These are phyloP conservation scores for Ectemnius cavifrons DNA, from an alignment of 2,888 invertebrate species.

Conservation along the genomic window DNA sequence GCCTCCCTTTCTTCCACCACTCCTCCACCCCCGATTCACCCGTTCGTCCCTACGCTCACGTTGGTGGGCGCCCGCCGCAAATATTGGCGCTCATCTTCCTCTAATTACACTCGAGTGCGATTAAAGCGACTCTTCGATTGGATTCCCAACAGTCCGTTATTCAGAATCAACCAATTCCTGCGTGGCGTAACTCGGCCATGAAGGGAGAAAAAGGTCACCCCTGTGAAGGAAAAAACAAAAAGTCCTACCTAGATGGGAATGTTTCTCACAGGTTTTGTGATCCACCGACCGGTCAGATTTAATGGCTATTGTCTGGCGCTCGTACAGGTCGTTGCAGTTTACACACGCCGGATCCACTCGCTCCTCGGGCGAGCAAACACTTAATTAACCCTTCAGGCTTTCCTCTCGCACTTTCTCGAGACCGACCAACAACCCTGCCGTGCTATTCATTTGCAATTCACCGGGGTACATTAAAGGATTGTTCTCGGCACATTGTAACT, in stretches of 20 bases:
- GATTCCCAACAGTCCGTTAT: too few relatives aligned
- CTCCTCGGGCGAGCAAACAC: conserved; percentile 66
- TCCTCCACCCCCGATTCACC: conserved; percentile 21
- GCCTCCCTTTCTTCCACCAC: conserved; percentile 40
- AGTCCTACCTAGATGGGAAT: too few relatives aligned
- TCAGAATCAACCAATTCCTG: background rate
- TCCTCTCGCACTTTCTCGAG: conserved; percentile 16
- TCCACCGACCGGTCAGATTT: conserved; percentile 37
- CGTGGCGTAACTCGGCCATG: too few relatives aligned
- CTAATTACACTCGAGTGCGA: conserved; percentile 37
- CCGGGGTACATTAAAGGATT: too few relatives aligned
- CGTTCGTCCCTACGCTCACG: background rate
- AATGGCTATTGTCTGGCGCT: conserved; percentile 34
- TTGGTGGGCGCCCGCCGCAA: background rate
- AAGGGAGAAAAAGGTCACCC: too few relatives aligned
- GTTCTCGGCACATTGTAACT: too few relatives aligned
- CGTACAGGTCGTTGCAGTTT: conserved; percentile 34
- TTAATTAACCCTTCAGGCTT: conserved; percentile 71
- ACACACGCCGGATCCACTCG: conserved; percentile 54
- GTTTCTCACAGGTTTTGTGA: background rate
- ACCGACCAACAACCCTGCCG: background rate
- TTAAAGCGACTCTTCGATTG: conserved; percentile 23
- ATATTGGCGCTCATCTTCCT: conserved; percentile 5
- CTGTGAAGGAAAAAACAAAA: too few relatives aligned
- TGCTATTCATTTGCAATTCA: too few relatives aligned